Evolutionary conservation across 1,140 invertebrate genomes (phyloP).

Genomic region (Antheraea pernyi): DNA sequence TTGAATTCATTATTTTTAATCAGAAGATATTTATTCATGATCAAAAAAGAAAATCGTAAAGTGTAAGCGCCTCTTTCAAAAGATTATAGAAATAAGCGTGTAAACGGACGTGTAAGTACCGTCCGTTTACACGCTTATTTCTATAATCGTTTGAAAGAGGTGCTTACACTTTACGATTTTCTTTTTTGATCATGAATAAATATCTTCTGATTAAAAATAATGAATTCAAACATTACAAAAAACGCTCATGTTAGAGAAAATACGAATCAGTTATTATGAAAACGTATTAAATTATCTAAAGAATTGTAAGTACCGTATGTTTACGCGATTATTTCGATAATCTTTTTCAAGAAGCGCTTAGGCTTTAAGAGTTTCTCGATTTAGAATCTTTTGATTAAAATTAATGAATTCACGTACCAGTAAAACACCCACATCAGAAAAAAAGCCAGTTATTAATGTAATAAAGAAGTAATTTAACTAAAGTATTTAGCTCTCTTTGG

Average conservation of each 20-base stretch:
- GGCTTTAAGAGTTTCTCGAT: constrained; percentile 6
- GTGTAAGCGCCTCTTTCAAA: constrained; percentile 4
- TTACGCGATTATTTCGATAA: too few relatives aligned
- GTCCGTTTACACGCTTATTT: too few relatives aligned
- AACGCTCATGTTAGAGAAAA: too few relatives aligned
- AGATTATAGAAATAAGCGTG: too few relatives aligned
- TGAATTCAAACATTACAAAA: not conserved
- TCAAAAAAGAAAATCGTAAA: not conserved
- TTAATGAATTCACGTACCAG: not conserved
- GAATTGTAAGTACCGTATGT: too few relatives aligned
- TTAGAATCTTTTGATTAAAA: not conserved
- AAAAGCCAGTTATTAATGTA: not conserved
- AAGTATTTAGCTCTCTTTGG: not conserved
- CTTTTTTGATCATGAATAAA: not conserved
- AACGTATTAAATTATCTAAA: too few relatives aligned
- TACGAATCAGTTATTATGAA: too few relatives aligned
- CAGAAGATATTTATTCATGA: not conserved
- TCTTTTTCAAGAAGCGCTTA: constrained; percentile 15
- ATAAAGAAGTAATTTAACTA: not conserved
- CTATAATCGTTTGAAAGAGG: not conserved
- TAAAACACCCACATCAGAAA: not conserved
- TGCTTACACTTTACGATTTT: not conserved
- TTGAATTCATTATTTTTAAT: not conserved
- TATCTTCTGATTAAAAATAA: not conserved
- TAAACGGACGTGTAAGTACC: too few relatives aligned